Percentiles rank a stretch among this genome's conserved stretches.
Conservation (phyloP, 2,113 vertebrate genomes). For the Promerops cafer region DNA sequence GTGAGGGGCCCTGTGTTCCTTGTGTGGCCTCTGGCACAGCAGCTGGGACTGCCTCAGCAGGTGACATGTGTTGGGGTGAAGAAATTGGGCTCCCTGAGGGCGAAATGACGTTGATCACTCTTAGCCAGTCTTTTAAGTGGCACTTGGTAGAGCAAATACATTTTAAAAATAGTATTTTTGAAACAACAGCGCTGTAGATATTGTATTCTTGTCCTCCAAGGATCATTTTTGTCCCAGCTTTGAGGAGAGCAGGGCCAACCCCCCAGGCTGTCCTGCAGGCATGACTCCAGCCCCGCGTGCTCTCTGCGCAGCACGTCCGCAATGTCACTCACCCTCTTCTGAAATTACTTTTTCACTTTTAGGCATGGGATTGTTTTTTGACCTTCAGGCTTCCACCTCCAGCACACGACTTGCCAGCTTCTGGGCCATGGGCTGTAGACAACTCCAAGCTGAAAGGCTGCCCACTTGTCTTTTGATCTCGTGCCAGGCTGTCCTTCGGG, state of each 20-base stretch:
- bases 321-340: not conserved
- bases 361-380: not conserved
- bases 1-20: not conserved
- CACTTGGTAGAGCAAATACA: not conserved
- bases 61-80: not conserved
- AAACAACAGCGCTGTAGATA: not conserved
- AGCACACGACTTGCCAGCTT: not conserved
- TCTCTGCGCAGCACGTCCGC: rapidly evolving
- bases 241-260: not conserved
- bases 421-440: not conserved
- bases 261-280: not conserved
- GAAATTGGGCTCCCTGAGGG: not conserved
- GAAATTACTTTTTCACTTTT: not conserved
- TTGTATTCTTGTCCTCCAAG: not conserved
- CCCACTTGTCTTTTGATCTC: not conserved
- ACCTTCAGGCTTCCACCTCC: not conserved
- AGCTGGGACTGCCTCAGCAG: not conserved
- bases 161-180: not conserved
- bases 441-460: not conserved
- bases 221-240: not conserved
- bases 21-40: not conserved
- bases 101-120: not conserved
- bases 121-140: not conserved
- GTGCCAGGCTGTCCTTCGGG: not conserved
- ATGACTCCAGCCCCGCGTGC: rapidly evolving